A percentile compares a stretch with the other conserved stretches of the same genome.
Evolutionary conservation across 2,888 invertebrate species (phyloP).

Genomic region (Troides oblongomaculatus): DNA sequence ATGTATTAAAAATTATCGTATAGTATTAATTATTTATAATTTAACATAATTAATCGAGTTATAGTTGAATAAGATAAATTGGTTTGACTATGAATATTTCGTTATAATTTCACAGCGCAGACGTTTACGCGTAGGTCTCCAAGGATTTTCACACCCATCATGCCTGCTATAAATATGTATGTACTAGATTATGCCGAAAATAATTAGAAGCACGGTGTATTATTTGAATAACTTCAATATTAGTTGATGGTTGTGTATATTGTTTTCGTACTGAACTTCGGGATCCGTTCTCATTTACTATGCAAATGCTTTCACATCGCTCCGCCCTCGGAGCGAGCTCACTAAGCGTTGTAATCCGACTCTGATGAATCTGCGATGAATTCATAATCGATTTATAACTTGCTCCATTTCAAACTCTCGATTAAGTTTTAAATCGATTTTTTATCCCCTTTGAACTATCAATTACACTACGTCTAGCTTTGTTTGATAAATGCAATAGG

Average conservation of each 20-base stretch:
- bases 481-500: neutral
- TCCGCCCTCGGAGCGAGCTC: conserved; percentile 23
- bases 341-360: conserved; percentile 31
- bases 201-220: conserved; percentile 11
- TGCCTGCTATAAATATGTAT: too few relatives aligned
- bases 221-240: neutral
- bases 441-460: conserved; percentile 14
- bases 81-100: too few relatives aligned
- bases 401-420: conserved; percentile 13
- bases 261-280: conserved; percentile 6
- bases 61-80: too few relatives aligned
- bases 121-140: too few relatives aligned
- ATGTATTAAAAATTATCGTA: neutral
- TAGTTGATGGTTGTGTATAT: neutral
- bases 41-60: neutral
- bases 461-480: conserved; percentile 4
- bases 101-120: too few relatives aligned
- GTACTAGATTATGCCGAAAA: neutral
- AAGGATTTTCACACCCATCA: too few relatives aligned
- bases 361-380: conserved; percentile 29
- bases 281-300: conserved; percentile 33
- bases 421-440: conserved; percentile 14
- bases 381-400: conserved; percentile 29
- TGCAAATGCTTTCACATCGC: conserved; percentile 33
- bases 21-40: neutral